Conservation (phyloP, 2,797 vertebrate species). For the Poecilia wingei region DNA sequence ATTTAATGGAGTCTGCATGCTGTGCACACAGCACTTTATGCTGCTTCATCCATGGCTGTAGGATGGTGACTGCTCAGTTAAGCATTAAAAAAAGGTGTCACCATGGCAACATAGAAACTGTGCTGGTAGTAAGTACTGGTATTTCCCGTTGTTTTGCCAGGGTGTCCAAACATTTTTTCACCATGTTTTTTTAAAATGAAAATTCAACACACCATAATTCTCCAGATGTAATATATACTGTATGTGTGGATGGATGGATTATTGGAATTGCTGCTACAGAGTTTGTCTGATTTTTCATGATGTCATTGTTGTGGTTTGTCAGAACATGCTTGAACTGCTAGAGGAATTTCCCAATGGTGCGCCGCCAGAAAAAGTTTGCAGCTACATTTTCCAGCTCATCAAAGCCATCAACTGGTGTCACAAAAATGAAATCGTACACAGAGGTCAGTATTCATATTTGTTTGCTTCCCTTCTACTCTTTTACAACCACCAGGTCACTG, state of each 20-base stretch:
- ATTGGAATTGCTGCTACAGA: neutral
- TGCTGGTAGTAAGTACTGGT: conserved; percentile 68
- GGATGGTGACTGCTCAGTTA: conserved; percentile 49
- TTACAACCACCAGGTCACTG: neutral
- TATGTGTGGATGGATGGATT: neutral
- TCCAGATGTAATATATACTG: neutral
- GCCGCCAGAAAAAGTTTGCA: conserved; percentile 94
- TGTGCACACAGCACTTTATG: conserved; percentile 2
- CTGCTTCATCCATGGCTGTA: conserved; percentile 49
- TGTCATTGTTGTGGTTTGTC: conserved; percentile 47
- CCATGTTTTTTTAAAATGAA: conserved; percentile 18
- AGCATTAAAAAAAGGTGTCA: conserved; percentile 51
- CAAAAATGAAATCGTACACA: conserved; percentile 97
- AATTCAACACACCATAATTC: neutral
- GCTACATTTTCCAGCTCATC: conserved; percentile 97
- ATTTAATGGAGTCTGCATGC: conserved; percentile 3
- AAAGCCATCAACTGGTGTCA: conserved; percentile 99
- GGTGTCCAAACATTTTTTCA: conserved; percentile 56
- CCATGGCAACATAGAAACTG: conserved; percentile 75
- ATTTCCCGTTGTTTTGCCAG: conserved; percentile 73
- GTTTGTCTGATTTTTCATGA: neutral
- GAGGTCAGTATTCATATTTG: conserved; percentile 82
- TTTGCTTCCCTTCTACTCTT: neutral
- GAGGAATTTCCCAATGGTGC: conserved; percentile 97
- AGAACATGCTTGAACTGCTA: conserved; percentile 98